Conservation (phyloP, 2,888 invertebrate species). For the Muscina levida region DNA sequence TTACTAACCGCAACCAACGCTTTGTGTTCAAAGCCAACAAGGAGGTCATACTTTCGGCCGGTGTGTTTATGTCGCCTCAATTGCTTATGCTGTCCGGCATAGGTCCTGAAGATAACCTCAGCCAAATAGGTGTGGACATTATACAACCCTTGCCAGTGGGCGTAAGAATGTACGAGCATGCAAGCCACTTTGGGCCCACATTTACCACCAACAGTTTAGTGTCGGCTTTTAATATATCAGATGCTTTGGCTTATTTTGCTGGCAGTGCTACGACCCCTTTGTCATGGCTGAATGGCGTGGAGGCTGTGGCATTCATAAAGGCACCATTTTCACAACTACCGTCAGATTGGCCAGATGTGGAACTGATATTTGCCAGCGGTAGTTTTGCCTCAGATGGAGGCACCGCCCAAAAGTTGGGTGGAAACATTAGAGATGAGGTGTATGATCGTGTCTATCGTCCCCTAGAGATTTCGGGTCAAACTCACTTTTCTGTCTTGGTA, state of each 20-base stretch:
- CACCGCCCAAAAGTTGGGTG: slow-evolving; percentile 81
- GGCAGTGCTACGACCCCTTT: slow-evolving; percentile 82
- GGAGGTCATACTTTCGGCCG: slow-evolving; percentile 91
- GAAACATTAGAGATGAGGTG: slow-evolving; percentile 81
- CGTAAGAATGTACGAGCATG: slow-evolving; percentile 82
- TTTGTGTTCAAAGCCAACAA: slow-evolving; percentile 83
- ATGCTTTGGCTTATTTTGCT: slow-evolving; percentile 80
- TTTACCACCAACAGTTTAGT: slow-evolving; percentile 72
- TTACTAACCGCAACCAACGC: slow-evolving; percentile 80
- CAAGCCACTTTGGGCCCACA: slow-evolving; percentile 76
- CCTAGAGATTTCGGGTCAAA: slow-evolving; percentile 80
- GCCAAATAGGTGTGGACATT: slow-evolving; percentile 81
- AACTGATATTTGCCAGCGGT: slow-evolving; percentile 83
- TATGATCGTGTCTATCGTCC: slow-evolving; percentile 80
- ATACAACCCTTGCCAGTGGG: slow-evolving; percentile 85
- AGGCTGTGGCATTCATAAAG: slow-evolving; percentile 84
- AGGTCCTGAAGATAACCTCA: slow-evolving; percentile 81
- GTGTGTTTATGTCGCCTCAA: slow-evolving; percentile 92
- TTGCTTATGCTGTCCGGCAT: slow-evolving; percentile 92
- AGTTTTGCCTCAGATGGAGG: slow-evolving; percentile 83
- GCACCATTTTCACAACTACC: slow-evolving; percentile 78
- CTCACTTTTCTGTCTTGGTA: slow-evolving; percentile 83
- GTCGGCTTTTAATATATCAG: slow-evolving; percentile 69
- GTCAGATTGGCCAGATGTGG: slow-evolving; percentile 83
- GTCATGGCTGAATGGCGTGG: slow-evolving; percentile 82